Percentiles rank a stretch among this genome's conserved stretches.
phyloP scores from a whole-genome alignment of 2,113 vertebrate genomes.

The Corvus cornix region DNA sequence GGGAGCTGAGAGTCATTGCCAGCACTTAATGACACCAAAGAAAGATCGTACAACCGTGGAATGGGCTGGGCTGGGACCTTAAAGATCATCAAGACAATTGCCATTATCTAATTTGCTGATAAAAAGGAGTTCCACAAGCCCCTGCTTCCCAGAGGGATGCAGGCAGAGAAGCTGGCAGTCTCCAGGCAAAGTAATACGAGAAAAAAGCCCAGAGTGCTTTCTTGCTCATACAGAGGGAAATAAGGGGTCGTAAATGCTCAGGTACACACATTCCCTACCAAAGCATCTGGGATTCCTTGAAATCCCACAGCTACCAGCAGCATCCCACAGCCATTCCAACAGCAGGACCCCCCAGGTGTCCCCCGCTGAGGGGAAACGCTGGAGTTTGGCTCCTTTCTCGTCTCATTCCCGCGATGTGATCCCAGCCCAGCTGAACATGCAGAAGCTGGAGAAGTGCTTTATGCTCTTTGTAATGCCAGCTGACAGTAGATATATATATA shows the following conservation, averaged over 20 bases:
- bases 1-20: not conserved
- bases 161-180: not conserved
- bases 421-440: not conserved
- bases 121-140: not conserved
- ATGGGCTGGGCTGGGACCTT: conserved; percentile 1
- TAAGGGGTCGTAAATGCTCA: not conserved
- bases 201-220: not conserved
- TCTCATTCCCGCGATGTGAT: fast-evolving
- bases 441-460: not conserved
- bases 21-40: not conserved
- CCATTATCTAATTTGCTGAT: not conserved
- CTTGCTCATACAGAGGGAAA: not conserved
- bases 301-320: not conserved
- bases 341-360: not conserved
- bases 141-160: not conserved
- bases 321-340: not conserved
- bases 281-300: not conserved
- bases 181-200: not conserved
- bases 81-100: not conserved
- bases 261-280: not conserved
- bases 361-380: not conserved
- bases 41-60: not conserved
- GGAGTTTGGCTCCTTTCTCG: not conserved
- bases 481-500: not conserved
- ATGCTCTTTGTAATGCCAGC: not conserved